Percentiles rank a stretch among this genome's conserved stretches.
Conservation (phyloP, 2,113 vertebrate species). For the Nematolebias whitei region DNA sequence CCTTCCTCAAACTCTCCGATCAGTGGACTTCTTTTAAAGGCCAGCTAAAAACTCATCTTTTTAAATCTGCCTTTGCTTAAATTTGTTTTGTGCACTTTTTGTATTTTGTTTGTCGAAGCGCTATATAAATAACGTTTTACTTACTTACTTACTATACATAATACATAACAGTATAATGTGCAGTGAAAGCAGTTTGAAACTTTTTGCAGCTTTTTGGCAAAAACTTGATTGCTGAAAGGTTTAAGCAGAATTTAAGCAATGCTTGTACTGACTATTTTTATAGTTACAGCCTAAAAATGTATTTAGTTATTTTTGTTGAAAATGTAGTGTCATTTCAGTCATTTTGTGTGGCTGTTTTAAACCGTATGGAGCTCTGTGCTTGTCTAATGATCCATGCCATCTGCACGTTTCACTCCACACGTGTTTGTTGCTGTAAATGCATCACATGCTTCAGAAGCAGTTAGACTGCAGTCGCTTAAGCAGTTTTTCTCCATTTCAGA, state of each 20-base stretch:
- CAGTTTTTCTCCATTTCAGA: background rate
- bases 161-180: no score
- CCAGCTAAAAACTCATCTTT: no score
- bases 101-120: no score
- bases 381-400: constrained; percentile 7
- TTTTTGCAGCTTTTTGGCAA: no score
- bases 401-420: background rate
- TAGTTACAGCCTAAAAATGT: background rate
- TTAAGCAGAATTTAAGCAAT: background rate
- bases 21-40: no score
- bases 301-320: constrained; percentile 1
- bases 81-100: no score
- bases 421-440: background rate
- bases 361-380: background rate
- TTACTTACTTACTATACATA: no score
- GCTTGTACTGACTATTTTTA: background rate
- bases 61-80: no score
- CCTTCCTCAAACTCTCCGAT: no score
- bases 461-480: background rate
- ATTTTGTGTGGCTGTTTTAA: background rate
- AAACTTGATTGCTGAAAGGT: no score
- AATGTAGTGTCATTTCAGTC: background rate
- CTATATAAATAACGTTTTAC: no score
- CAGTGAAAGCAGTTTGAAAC: no score
- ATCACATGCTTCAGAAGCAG: constrained; percentile 15